These are phyloP conservation scores for Aphelenchoides bicaudatus DNA, from an alignment of 2,888 invertebrate genomes.

Conservation along the genomic window DNA sequence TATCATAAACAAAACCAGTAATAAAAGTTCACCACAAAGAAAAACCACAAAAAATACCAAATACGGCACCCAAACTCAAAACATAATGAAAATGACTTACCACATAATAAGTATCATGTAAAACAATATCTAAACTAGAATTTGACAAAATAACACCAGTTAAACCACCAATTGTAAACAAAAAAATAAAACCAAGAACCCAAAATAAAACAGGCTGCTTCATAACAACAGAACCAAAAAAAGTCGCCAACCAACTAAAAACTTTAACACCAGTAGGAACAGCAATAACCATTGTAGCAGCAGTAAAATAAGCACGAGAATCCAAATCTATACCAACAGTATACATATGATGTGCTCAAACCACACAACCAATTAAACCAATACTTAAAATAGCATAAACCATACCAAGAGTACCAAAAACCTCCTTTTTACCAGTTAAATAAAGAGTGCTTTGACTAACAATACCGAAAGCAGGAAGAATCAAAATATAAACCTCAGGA, in stretches of 20 bases:
- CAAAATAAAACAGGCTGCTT: constrained; percentile 20
- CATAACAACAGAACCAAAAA: constrained; percentile 11
- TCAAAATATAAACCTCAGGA: constrained; percentile 23
- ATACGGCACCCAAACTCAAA: constrained; percentile 5
- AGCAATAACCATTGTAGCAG: constrained; percentile 26
- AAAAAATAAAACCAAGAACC: background rate
- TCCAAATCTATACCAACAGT: constrained; percentile 21
- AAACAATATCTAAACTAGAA: constrained; percentile 4
- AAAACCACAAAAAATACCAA: constrained; percentile 10
- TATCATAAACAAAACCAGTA: constrained; percentile 8
- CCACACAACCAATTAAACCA: constrained; percentile 15
- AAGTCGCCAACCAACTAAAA: constrained; percentile 26
- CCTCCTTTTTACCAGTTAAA: background rate
- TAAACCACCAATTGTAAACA: constrained; percentile 16
- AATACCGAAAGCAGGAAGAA: constrained; percentile 24
- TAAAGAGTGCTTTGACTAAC: constrained; percentile 8
- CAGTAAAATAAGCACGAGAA: constrained; percentile 18
- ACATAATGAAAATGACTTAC: constrained; percentile 25
- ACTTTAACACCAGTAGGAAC: constrained; percentile 28
- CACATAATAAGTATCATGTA: constrained; percentile 15
- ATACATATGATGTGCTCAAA: constrained; percentile 23
- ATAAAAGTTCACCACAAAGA: constrained; percentile 9
- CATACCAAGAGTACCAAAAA: constrained; percentile 18
- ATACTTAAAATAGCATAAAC: constrained; percentile 17
- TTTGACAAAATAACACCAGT: constrained; percentile 15